Evolutionary conservation across 92 coral and sea anemone genomes (phyloP).

Genomic region (Parazoanthus atlanticus): DNA sequence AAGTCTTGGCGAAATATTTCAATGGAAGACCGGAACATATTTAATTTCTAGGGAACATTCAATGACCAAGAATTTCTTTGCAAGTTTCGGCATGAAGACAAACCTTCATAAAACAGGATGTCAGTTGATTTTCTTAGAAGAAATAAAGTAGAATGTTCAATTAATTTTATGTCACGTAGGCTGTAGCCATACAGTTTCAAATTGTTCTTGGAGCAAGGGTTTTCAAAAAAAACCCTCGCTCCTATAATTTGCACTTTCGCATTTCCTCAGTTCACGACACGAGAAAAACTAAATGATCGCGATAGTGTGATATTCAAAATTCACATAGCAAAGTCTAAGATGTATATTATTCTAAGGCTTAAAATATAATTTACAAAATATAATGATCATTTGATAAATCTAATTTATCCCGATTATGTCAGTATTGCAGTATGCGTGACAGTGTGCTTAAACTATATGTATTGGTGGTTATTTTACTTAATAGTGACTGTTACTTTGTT

Average conservation of each 20-base stretch:
- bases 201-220: not conserved
- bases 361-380: too few species aligned
- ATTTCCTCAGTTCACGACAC: too few species aligned
- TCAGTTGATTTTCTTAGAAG: not conserved
- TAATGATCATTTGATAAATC: too few species aligned
- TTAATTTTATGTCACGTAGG: not conserved
- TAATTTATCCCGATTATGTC: not conserved
- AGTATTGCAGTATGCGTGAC: not conserved
- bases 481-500: too few species aligned
- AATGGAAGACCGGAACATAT: not conserved
- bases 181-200: not conserved
- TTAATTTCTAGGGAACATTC: not conserved
- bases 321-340: not conserved
- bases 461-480: too few species aligned
- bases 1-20: not conserved
- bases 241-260: not conserved
- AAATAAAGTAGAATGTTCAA: not conserved
- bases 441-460: not conserved
- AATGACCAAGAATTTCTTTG: not conserved
- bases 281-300: not conserved
- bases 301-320: not conserved
- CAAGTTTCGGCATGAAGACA: not conserved
- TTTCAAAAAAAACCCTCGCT: too few species aligned
- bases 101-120: not conserved
- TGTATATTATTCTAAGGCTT: not conserved